These are phyloP conservation scores for Nerophis lumbriciformis DNA, from an alignment of 2,113 vertebrate genomes.

Conservation along the genomic window DNA sequence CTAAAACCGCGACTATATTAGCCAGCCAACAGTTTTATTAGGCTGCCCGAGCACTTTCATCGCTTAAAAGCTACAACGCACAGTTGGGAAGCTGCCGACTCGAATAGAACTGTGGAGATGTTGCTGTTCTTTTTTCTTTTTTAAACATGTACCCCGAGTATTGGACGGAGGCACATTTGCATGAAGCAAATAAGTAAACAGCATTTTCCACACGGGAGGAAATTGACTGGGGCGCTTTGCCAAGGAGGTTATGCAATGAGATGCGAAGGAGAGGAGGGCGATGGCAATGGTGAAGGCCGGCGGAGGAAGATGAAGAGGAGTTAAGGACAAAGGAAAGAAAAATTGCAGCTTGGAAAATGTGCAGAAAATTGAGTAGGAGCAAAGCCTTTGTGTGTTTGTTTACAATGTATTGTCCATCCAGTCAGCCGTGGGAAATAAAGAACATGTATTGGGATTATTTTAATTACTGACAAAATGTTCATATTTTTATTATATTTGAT, in stretches of 20 bases:
- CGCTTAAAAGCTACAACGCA: conserved; percentile 33
- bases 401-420: no score
- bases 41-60: conserved; percentile 52
- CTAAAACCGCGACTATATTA: conserved; percentile 52
- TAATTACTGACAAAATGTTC: no score
- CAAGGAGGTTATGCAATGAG: conserved; percentile 60
- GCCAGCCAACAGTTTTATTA: conserved; percentile 61
- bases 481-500: no score
- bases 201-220: conserved; percentile 48
- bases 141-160: conserved; percentile 21
- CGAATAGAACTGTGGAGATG: conserved; percentile 27
- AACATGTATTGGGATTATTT: no score
- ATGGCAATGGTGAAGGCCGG: conserved; percentile 30
- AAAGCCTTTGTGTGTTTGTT: no score
- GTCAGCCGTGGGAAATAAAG: no score
- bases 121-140: conserved; percentile 21
- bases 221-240: conserved; percentile 52
- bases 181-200: conserved; percentile 56
- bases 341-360: no score
- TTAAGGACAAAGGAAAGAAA: conserved; percentile 5
- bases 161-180: conserved; percentile 45
- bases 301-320: conserved; percentile 24
- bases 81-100: conserved; percentile 29
- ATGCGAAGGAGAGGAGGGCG: conserved; percentile 33
- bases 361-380: no score